Evolutionary conservation across 2,113 vertebrate genomes (phyloP).

Genomic region (Phrynosoma blainvillii): DNA sequence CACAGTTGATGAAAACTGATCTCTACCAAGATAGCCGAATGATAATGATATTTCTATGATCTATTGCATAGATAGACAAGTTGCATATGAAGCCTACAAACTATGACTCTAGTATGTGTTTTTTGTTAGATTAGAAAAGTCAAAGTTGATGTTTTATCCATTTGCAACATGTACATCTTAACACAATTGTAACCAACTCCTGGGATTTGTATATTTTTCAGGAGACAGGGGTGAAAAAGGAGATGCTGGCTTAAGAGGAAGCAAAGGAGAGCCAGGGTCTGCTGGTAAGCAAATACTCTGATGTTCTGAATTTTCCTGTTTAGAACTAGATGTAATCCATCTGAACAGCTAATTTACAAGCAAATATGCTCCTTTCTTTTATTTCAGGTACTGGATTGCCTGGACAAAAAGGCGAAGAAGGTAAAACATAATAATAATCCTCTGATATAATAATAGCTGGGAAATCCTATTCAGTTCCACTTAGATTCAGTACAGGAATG

Average conservation of each 20-base stretch:
- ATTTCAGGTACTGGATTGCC: conserved; percentile 15
- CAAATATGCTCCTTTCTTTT: background rate
- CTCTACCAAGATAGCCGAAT: background rate
- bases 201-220: conserved; percentile 8
- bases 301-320: background rate
- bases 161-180: background rate
- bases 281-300: background rate
- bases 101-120: background rate
- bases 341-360: background rate
- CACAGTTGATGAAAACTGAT: background rate
- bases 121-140: background rate
- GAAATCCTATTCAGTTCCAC: background rate
- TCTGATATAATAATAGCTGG: background rate
- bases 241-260: conserved; percentile 6
- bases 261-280: conserved; percentile 16
- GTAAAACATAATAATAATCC: conserved; percentile 3
- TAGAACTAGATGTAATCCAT: background rate
- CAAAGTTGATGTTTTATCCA: background rate
- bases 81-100: background rate
- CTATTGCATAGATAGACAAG: background rate
- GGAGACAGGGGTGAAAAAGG: conserved; percentile 38
- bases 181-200: background rate
- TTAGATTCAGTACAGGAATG: too few species aligned
- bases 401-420: conserved; percentile 34
- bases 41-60: background rate